Evolutionary conservation across 2,888 invertebrate genomes (phyloP).

Genomic region (Apocheima hispidaria): DNA sequence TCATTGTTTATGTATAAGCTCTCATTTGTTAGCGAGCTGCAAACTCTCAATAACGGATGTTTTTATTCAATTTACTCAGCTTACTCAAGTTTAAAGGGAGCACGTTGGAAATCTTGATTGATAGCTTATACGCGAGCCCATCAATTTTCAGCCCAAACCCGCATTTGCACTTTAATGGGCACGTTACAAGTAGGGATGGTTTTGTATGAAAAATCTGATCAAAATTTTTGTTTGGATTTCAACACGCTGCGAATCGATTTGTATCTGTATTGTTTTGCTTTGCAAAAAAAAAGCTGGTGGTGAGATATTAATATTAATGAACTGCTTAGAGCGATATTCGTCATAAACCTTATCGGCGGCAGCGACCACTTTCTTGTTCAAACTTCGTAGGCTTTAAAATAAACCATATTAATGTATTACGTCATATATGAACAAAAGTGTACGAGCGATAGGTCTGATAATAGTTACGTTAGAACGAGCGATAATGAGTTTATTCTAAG

Average conservation of each 20-base stretch:
- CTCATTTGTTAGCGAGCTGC: conserved; percentile 40
- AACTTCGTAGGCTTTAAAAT: no score
- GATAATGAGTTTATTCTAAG: no score
- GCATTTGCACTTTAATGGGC: conserved; percentile 70
- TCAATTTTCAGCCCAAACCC: conserved; percentile 70
- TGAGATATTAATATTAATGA: no score
- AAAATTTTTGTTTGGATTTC: not conserved
- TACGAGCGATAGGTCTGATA: no score
- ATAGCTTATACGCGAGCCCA: conserved; percentile 72
- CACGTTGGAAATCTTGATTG: conserved; percentile 79
- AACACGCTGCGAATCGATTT: not conserved
- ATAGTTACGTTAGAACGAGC: no score
- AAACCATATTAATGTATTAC: no score
- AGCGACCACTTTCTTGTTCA: no score
- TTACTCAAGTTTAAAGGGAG: conserved; percentile 67
- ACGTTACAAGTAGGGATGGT: conserved; percentile 46
- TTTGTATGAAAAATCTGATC: conserved; percentile 46
- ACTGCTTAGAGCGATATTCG: no score
- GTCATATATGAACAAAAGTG: no score
- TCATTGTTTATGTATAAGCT: conserved; percentile 35
- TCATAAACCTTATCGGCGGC: no score
- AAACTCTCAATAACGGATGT: conserved; percentile 53
- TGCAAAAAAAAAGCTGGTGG: no score
- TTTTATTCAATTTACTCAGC: conserved; percentile 76
- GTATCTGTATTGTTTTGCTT: no score